Base-by-base conservation (phyloP, 1,140 invertebrate genomes). In the Drosophila nannoptera region DNA sequence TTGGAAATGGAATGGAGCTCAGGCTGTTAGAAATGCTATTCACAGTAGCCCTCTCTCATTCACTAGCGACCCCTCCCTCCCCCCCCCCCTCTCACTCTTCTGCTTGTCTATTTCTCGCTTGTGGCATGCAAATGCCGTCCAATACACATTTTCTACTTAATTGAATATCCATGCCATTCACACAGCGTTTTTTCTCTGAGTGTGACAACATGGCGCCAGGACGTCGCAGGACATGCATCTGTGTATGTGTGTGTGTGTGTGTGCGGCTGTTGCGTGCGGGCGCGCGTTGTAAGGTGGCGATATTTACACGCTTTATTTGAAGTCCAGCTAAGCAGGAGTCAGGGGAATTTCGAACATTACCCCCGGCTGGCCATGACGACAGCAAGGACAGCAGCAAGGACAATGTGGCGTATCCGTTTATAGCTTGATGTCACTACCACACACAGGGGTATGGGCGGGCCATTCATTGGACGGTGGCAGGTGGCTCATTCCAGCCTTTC, bases 281-380 rank as follows among this genome's bases (percentile, higher is more conserved):
- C 14, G 40, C 14, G 50, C 46, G 8, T 33, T 31, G 59, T 69
- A 53, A 80, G 73, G 76, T 80, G 81, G 76, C 76, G 76, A 69
- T 66, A 76, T 80, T 86, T 76, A 86, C 77, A 83, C 81, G 73
- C 73, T 64, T 66, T 74, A 65, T 62, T 81, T 70, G 54, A 66
- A 52, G 53, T 76, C 56, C 22, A 22, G 22, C 69, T 56, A 49
- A 56, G 65, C 54, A 65, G 73, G 60, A 74, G 40, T 5, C 78
- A 77, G 73, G 69, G 77, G 69, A 67, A 48, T 33, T 33, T 45
- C 36, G 62, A 63, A 67, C 59, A 67, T 67, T 33, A 42, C 38
- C 46, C 55, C 63, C 58, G 53, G 7, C 59, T 66, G 74, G 63
- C 59, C 70, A 68, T 77, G 75, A 77, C 70, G 55, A 72, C 65